Base-by-base conservation (phyloP, 2,113 vertebrate genomes). In the Tenrec ecaudatus region DNA sequence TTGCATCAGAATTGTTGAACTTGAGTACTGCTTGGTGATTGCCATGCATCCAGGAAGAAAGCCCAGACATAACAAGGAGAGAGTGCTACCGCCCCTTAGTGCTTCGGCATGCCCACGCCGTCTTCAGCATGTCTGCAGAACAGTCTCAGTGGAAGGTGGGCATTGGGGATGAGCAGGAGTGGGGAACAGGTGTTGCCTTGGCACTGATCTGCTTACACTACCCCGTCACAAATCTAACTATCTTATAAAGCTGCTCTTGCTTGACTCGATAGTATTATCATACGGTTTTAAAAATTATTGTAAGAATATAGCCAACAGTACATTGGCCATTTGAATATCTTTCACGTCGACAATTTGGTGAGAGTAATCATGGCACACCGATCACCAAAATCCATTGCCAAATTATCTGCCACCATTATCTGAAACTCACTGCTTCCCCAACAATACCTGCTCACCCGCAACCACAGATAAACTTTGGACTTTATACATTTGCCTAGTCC, bases 51-150 rank as follows among this genome's bases (percentile, higher is more conserved):
- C 29, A 60, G 33, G 36, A 90, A 88, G 66, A 89, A 92, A 73
- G 17, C 22, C 53, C 25, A 88, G 1, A 23, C 76, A 78, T 80
- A 75, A 83, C 66, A 88, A 58, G 31, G n/a, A 84, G 19, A 66
- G 16, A 90, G 38, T 68, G 79, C 47, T 87, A 77, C 22, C 12
- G 90, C 8, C 15, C 89, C 71, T 40, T 1, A 80, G 23, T 8
- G 69, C n/a, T 94, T 84, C 15, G 40, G 29, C 79, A 66, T 85
- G 62, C 60, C 6, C 7, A 38, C 68, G 29, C 38, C 47, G 27
- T 43, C 20, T 84, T 88, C 23, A 53, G 38, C 88, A 92, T 68
- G 90, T 85, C 33, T 17, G 66, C 53, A 47, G 33, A 88, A 91
- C 47, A 64, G 33, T 60, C 53, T 66, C 47, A 12, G 47, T 53